Base-by-base conservation (phyloP, 92 coral and sea anemone species). In the Actinernus sp. region DNA sequence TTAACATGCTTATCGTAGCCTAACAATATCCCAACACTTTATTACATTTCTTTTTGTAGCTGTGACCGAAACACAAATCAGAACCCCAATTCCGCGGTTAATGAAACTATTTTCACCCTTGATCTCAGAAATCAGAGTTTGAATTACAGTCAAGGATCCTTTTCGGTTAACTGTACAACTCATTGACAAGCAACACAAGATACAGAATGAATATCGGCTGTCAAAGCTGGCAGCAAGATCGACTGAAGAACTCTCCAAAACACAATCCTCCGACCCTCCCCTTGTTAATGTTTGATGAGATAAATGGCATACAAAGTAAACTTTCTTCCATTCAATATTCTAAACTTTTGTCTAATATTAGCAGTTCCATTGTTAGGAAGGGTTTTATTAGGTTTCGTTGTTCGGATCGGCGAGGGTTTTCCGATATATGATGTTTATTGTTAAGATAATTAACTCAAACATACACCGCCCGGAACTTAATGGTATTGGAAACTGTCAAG, bases 401-500 rank as follows among this genome's bases (percentile, higher is more conserved):
- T 36, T 59, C 66, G 18, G 41, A 34, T 16, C 17, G 2, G 41
- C 16, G 29, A 7, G 12, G 16, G 18, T 54, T 28, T 41, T 36
- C 55, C 57, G 44, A 26, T 55, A 52, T 43, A 43, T 19, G 36
- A 12, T 41, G 78, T 44, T 70, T 41, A 24, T 30, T 70, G 16
- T 24, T 26, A 5, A 11, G 31, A 38, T 45, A 41, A 70, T 55
- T 70, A 56, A 43, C 66, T 44, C 34, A 3, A 53, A 24, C 8
- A 55, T 27, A 41, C 78, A 57, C 31, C 78, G 47, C 58, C 66
- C 55, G 66, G 58, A 70, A 52, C 49, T 31, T 40, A 16, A 30
- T 30, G 29, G 52, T 20, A 33, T 23, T 37, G 32, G 30, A 31
- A 49, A 57, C 38, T 56, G 78, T 41, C 66, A 59, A 40, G 56